Evolutionary conservation across 2,797 vertebrate genomes (phyloP), one percentile per base, ranked within the genome.

Genomic region (Diceros bicornis): DNA sequence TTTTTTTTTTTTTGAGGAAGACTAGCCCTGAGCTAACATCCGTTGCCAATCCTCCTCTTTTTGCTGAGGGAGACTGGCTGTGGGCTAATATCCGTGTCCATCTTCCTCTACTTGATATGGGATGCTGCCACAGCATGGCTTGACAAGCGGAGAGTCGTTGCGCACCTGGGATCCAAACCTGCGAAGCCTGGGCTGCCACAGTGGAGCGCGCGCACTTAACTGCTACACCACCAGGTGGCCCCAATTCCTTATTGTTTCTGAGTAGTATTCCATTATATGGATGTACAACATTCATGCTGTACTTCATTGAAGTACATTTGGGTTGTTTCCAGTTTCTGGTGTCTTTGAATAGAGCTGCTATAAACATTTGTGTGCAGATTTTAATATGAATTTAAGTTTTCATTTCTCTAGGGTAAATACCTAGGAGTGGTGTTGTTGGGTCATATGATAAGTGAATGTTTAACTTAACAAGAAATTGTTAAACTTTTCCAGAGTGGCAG

Each of bases 401-500:
- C n/a, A 81, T 66, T 92, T 85, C 78, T 92, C 50, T 71, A 77
- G 62, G 13, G 20, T 86, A 75, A 87, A 69, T 94, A 87, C 29
- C 5, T 55, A 59, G 77, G 34, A 87, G 50, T 84, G 57, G 57
- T 52, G 18, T 34, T 75, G 4, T 77, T 86, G 20, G 44, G 11
- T 85, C 20, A 21, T 57, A 71, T 59, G 32, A 37, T 52, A 89
- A 89, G 52, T 78, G 29, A 88, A 68, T 55, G 47, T 77, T 81
- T 92, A 85, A 29, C 11, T 74, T 93, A 55, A 34, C 7, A 93
- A 85, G 25, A 62, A 79, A 84, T 93, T 89, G 20, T 85, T 23
- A 57, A 20, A 52, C 23, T 34, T 92, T 92, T 62, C 57, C 34
- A 12, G 50, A 95, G 23, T 62, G 27, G 17, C 12, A 69, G 12